Base-by-base conservation (phyloP, 2,888 invertebrate species). In the Brachypalpus laphriformis region DNA sequence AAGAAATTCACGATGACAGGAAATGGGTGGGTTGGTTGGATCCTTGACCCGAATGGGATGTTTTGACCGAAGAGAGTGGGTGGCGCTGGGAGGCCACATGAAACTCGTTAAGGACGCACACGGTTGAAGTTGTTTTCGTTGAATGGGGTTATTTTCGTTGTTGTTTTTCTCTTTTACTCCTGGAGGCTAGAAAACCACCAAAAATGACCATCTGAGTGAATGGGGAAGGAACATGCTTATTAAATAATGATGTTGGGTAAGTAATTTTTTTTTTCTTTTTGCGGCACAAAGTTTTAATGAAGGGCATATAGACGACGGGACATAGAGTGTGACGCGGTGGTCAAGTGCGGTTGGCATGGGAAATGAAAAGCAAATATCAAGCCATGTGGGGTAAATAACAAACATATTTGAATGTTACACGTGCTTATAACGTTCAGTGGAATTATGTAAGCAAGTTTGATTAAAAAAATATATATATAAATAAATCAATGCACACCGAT, bases 21-120 rank as follows among this genome's bases (percentile, higher is more conserved):
- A 75, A 85, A 57, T 40, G 80, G 75, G 70, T 63, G 74, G 63
- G 61, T 28, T 37, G 59, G 49, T 63, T 68, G 74, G 20, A 83
- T 83, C 83, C 83, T 85, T 80, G 83, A 85, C 83, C 80, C 49
- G 70, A 75, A 75, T 85, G 75, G 45, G 51, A 80, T 75, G 80
- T 65, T 85, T 65, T 80, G 80, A 75, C 80, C 80, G 63, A 45
- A 34, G 25, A n/a, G n/a, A 14, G 49, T 22, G 59, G 11, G 28
- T 28, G 47, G 40, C 18, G 42, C 28, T 49, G 37, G 74, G 56
- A 28, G 34, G 68, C 34, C 34, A 34, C 37, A 59, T 59, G 25
- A 45, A 45, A 57, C 57, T 72, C 40, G 66, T 68, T 71, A 78
- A 66, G 78, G 78, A 72, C 76, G 76, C 71, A 71, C 71, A 71